Evolutionary conservation across 2,113 vertebrate species (phyloP), one percentile per base, ranked within the genome.

Genomic region (Rana temporaria): DNA sequence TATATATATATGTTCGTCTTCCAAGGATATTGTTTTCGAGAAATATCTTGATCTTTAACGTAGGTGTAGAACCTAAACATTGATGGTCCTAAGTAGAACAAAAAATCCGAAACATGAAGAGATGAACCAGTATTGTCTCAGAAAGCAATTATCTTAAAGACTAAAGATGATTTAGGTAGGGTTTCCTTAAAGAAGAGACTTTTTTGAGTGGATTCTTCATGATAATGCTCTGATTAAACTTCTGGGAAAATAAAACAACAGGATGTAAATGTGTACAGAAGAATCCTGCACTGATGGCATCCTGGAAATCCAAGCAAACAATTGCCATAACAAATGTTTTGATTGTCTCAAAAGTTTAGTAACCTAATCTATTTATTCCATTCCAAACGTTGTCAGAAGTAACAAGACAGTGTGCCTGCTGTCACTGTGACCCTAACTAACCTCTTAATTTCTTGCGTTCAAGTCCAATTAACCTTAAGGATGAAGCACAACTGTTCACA

Each of bases 381-480:
- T 94, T 93, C 95, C 93, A 95, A 95, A 96, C 95, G 93, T 95
- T 95, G 95, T 96, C 97, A 98, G 94, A 85, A 78, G 90, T 92
- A 92, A 93, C 93, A 92, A 94, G 94, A 94, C 94, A 95, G 95
- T 93, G 89, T 90, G 92, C 95, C 95, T 96, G 94, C 96, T 98
- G 96, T 96, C 94, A 92, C 90, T 87, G 87, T 96, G 96, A 97
- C 96, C 96, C 90, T 88, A 90, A 84, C 91, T 95, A 97, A 98
- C 97, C 97, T 96, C 95, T 95, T 97, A 95, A 98, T 96, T 97
- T 97, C 95, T 94, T 88, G 90, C 95, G 97, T 97, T 98, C 96
- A 98, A 97, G 96, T 98, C 95, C 94, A 98, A 99, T 99, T 98
- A 98, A 98, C 97, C 98, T 96, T 92, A 93, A 85, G 83, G 90